A percentile compares a stretch with the other conserved stretches of the same genome.
Conservation (phyloP, 2,797 vertebrate genomes). For the Pempheris klunzingeri region DNA sequence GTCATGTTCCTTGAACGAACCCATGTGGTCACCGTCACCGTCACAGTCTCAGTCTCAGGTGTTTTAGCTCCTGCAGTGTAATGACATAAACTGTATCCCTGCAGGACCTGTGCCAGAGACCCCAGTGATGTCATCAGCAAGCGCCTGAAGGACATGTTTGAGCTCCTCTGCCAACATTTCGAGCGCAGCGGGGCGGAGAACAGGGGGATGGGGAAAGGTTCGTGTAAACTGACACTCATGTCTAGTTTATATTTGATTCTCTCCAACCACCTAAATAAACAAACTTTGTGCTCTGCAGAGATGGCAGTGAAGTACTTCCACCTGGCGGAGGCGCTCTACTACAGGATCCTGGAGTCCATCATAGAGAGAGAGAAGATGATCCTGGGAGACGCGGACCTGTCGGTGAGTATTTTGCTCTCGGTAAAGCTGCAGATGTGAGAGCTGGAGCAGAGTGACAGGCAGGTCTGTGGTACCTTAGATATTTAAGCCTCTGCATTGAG, state of each 20-base stretch:
- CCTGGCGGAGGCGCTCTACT: slow-evolving; percentile 93
- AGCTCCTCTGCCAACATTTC: slow-evolving; percentile 87
- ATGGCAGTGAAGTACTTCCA: slow-evolving; percentile 90
- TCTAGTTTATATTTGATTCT: background rate
- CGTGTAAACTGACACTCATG: background rate
- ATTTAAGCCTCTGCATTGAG: background rate
- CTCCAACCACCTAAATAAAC: background rate
- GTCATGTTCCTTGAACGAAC: no score
- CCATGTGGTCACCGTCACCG: no score
- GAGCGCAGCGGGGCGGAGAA: slow-evolving; percentile 79
- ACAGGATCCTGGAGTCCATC: slow-evolving; percentile 92
- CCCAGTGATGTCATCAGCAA: slow-evolving; percentile 89
- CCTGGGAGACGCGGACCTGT: slow-evolving; percentile 91
- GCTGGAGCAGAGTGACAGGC: no score
- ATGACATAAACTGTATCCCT: background rate
- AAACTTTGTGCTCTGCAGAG: slow-evolving; percentile 78
- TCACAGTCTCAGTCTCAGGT: no score
- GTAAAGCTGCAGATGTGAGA: background rate
- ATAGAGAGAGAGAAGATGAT: slow-evolving; percentile 92
- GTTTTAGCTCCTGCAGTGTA: background rate
- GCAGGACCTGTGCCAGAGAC: slow-evolving; percentile 92
- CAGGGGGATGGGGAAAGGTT: slow-evolving; percentile 88
- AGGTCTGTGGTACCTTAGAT: no score
- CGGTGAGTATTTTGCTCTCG: slow-evolving; percentile 85
- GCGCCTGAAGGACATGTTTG: slow-evolving; percentile 92